phyloP scores from a whole-genome alignment of 2,113 vertebrate genomes.

The Anas platyrhynchos region DNA sequence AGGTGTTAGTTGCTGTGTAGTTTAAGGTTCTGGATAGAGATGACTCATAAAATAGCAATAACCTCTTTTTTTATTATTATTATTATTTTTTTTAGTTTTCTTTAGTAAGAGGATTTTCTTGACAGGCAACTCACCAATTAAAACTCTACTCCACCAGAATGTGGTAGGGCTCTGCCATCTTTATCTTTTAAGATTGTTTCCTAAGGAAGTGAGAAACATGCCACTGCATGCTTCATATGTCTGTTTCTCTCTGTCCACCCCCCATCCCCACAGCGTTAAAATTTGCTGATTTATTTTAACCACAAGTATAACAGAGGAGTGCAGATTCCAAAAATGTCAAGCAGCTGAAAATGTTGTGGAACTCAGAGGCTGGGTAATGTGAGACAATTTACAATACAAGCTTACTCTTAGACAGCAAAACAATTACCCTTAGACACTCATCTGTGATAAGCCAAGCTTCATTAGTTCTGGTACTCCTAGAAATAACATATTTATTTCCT shows the following conservation, averaged over 20 bases:
- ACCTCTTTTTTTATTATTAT: neutral
- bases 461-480: neutral
- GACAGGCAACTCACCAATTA: constrained; percentile 26
- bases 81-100: neutral
- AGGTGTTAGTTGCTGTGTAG: constrained; percentile 36
- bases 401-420: neutral
- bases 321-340: constrained; percentile 33
- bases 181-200: constrained; percentile 25
- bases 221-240: neutral
- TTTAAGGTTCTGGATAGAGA: neutral
- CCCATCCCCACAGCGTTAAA: neutral
- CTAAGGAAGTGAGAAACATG: constrained; percentile 27
- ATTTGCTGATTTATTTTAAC: constrained; percentile 63
- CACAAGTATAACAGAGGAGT: constrained; percentile 25
- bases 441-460: neutral
- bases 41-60: constrained; percentile 40
- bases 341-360: constrained; percentile 18
- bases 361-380: neutral
- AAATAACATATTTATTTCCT: neutral
- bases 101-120: constrained; percentile 29
- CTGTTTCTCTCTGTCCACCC: neutral
- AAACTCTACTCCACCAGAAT: neutral
- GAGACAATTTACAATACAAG: neutral
- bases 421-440: neutral
- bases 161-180: constrained; percentile 41